Base-by-base conservation (phyloP, 2,888 invertebrate genomes). In the Heteropelma amictum region DNA sequence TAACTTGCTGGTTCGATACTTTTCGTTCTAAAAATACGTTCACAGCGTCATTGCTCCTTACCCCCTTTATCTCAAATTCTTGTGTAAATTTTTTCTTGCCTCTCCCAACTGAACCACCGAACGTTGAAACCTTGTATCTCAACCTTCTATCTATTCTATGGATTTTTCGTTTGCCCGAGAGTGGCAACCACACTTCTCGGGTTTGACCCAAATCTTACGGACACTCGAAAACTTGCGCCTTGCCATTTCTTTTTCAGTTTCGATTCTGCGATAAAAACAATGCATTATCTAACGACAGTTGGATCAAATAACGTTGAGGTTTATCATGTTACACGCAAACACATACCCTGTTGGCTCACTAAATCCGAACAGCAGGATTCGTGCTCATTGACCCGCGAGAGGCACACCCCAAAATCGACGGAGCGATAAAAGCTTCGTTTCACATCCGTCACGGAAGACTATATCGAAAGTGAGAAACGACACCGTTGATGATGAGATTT, bases 321-420 rank as follows among this genome's bases (percentile, higher is more conserved):
- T 51, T 26, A 38, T 30, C 26, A 26, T 14, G 33, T 30, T 26
- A 23, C 45, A 1, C 49, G 35, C 47, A 33, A 23, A 23, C 12
- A 10, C 30, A 26, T 17, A 23, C 26, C 12, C 7, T 42, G 7
- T 53, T 26, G 53, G n/a, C 28, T 7, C 53, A 28, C 26, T 12
- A 53, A 64, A 64, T 64, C 64, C 28, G 6, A 10, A 51, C 28
- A 28, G 28, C 6, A 51, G 28, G 40, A 42, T 54, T 21, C 38
- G 56, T 67, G 67, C 56, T 67, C 67, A 17, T 67, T 67, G 67
- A 67, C 56, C 67, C 56, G 56, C 38, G 56, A 28, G 23, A 38
- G 67, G 67, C 67, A 67, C 67, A 38, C 56, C 67, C 56, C 35
- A 17, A 67, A 67, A 58, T 58, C 47, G 47, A 58, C 56, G 35